phyloP scores from a whole-genome alignment of 2,113 vertebrate genomes.

The Hemiscyllium ocellatum region DNA sequence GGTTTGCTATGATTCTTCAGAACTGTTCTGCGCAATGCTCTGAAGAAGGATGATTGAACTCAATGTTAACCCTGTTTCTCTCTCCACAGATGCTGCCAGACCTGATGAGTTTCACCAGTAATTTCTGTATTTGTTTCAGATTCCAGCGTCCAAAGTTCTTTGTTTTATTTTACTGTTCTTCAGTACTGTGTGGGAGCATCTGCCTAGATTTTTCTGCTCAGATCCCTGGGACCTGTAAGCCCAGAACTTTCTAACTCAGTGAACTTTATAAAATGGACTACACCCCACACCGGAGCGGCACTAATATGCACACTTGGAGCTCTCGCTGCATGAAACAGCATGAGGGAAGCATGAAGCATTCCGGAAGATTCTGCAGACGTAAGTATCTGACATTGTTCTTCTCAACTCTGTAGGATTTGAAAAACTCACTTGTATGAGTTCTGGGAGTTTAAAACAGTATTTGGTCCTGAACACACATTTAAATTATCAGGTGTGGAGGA shows the following conservation, averaged over 20 bases:
- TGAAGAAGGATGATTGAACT: no score
- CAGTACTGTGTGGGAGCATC: background rate
- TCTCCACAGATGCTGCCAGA: no score
- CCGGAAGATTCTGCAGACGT: background rate
- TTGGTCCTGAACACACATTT: background rate
- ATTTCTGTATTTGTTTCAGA: no score
- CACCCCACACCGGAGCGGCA: background rate
- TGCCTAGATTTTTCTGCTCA: background rate
- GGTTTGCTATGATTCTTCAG: no score
- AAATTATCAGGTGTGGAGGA: slow-evolving; percentile 2
- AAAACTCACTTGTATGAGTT: background rate
- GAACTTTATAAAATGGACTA: background rate
- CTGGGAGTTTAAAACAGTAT: background rate
- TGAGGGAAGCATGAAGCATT: background rate
- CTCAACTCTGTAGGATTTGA: background rate
- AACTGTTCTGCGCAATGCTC: no score
- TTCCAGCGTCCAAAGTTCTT: no score
- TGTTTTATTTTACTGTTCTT: no score
- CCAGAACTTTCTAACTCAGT: background rate
- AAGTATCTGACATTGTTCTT: background rate
- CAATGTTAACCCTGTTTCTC: no score
- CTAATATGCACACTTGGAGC: background rate
- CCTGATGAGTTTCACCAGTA: no score
- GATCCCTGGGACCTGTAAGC: background rate
- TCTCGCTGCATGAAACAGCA: background rate